Percentiles rank a stretch among this genome's conserved stretches.
Evolutionary conservation across 2,113 vertebrate genomes (phyloP).

Genomic region (Toxotes jaculatrix): DNA sequence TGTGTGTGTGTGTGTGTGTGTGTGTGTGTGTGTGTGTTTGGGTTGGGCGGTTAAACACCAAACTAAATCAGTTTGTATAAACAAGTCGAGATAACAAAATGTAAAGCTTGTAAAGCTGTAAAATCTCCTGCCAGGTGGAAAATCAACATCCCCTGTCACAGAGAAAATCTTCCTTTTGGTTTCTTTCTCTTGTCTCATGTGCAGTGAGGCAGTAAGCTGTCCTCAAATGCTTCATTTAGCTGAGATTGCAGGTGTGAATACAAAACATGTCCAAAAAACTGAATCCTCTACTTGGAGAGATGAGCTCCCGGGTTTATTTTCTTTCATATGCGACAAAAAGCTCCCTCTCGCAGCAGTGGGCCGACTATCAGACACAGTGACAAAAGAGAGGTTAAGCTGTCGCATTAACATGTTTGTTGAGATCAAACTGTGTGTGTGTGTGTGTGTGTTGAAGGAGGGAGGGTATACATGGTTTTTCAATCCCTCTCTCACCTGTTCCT

Average conservation of each 20-base stretch:
- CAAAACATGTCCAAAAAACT: constrained; percentile 5
- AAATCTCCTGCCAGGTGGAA: background rate
- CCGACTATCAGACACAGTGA: background rate
- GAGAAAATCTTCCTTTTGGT: background rate
- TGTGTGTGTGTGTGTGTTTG: background rate
- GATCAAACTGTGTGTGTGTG: background rate
- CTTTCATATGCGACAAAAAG: background rate
- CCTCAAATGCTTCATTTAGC: constrained; percentile 10
- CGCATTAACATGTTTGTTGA: constrained; percentile 8
- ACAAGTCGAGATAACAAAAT: background rate
- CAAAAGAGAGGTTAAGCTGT: constrained; percentile 29
- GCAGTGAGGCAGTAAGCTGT: constrained; percentile 3
- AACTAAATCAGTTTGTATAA: constrained; percentile 12
- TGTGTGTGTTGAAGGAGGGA: background rate
- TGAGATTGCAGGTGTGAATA: constrained; percentile 19
- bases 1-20: background rate
- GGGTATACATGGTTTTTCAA: background rate
- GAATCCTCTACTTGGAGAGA: constrained; percentile 19
- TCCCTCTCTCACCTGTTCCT: too few relatives aligned
- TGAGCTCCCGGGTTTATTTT: constrained; percentile 9
- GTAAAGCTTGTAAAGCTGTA: background rate
- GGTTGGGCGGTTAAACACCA: background rate
- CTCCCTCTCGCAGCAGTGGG: constrained; percentile 1
- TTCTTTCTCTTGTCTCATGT: background rate
- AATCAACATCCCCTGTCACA: background rate